Conservation (phyloP, 37 sponge, comb jelly and placozoan genomes). For the Agelas oroides region DNA sequence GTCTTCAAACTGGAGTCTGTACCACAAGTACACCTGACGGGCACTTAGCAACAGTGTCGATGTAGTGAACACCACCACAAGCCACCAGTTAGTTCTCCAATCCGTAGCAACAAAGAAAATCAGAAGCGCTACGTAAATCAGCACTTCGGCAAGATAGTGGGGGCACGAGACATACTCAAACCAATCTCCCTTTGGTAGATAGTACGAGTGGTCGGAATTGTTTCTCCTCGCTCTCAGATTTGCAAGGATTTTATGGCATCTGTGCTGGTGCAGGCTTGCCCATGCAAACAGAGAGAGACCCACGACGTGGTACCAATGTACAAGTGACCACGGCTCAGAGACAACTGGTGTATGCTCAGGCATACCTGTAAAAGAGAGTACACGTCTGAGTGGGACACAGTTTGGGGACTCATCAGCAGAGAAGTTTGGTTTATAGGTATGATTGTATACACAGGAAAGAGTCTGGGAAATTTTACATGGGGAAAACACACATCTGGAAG, state of each 20-base stretch:
- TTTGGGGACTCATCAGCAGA: no score
- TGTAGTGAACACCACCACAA: slow-evolving; percentile 14
- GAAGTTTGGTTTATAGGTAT: no score
- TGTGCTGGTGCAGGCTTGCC: slow-evolving; percentile 78
- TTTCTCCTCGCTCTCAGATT: slow-evolving; percentile 28
- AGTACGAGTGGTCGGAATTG: neutral
- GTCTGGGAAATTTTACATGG: no score
- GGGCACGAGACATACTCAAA: slow-evolving; percentile 79
- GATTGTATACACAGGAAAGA: no score
- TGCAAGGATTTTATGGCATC: slow-evolving; percentile 80
- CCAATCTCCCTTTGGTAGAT: slow-evolving; percentile 87
- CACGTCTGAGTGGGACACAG: no score
- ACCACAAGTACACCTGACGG: slow-evolving; percentile 63
- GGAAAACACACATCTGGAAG: no score
- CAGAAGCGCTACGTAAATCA: slow-evolving; percentile 71
- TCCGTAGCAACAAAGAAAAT: neutral
- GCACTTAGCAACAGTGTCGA: slow-evolving; percentile 44
- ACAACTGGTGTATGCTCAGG: no score
- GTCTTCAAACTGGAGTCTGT: slow-evolving; percentile 56
- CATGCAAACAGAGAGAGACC: slow-evolving; percentile 66
- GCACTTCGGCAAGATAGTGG: slow-evolving; percentile 81
- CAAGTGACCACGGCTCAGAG: neutral
- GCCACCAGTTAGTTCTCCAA: neutral
- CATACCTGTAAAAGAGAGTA: no score
- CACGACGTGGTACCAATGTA: slow-evolving; percentile 45